phyloP scores from a whole-genome alignment of 2,113 vertebrate species.

The Sylvia atricapilla region DNA sequence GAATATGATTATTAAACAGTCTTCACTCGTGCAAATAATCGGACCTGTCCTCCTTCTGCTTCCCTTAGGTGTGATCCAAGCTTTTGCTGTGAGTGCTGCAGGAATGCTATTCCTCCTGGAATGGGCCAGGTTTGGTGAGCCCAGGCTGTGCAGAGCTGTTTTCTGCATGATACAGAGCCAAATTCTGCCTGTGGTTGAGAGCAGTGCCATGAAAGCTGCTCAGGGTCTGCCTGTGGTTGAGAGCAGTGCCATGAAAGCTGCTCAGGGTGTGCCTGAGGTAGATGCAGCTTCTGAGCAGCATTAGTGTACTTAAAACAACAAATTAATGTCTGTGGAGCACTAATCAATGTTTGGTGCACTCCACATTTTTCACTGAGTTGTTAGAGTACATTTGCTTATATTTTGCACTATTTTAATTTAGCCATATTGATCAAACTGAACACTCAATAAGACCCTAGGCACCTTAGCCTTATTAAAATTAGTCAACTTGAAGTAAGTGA shows the following conservation, averaged over 20 bases:
- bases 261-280: neutral
- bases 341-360: slow-evolving; percentile 73
- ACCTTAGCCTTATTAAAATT: slow-evolving; percentile 83
- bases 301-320: slow-evolving; percentile 42
- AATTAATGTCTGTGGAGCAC: slow-evolving; percentile 18
- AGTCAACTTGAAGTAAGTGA: slow-evolving; percentile 81
- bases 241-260: neutral
- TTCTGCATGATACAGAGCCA: neutral
- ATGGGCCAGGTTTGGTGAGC: neutral
- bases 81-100: fast-evolving
- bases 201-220: neutral
- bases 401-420: slow-evolving; percentile 84
- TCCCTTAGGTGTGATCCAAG: neutral
- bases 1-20: slow-evolving; percentile 17
- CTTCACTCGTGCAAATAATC: neutral
- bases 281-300: neutral
- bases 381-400: slow-evolving; percentile 82
- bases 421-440: slow-evolving; percentile 81
- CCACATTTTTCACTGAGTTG: slow-evolving; percentile 78
- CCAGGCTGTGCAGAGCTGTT: neutral
- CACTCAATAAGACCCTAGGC: slow-evolving; percentile 83
- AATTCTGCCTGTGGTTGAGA: neutral
- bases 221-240: neutral
- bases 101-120: neutral
- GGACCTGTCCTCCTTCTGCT: neutral